Conservation (phyloP, 1,140 invertebrate genomes). For the Holotrichia oblita region DNA sequence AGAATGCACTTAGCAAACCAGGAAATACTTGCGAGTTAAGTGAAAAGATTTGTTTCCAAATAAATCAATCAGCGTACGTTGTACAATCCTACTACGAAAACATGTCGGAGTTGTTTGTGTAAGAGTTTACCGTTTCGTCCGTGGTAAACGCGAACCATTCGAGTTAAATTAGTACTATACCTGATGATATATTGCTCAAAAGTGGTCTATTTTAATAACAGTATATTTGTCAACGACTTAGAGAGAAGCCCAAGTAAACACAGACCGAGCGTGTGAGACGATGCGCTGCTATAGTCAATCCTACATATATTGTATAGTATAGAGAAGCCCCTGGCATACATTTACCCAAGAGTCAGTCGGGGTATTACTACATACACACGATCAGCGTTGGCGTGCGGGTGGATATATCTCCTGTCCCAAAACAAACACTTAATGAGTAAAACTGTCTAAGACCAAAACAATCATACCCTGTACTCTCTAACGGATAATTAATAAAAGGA, state of each 20-base stretch:
- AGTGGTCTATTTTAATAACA: constrained; percentile 34
- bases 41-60: not conserved
- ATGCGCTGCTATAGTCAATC: not conserved
- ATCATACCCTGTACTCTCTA: constrained; percentile 48
- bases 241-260: constrained; percentile 25
- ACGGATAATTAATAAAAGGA: constrained; percentile 53
- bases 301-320: too few species aligned
- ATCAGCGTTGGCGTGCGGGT: not conserved
- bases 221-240: constrained; percentile 32
- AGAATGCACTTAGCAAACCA: not conserved
- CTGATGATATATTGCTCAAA: constrained; percentile 35
- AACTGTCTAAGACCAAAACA: constrained; percentile 53
- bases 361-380: not conserved
- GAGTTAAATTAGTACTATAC: constrained; percentile 25
- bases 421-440: constrained; percentile 55
- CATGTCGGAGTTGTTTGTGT: constrained; percentile 25
- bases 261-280: not conserved
- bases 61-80: constrained; percentile 27
- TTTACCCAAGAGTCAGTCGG: too few species aligned
- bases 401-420: constrained; percentile 48
- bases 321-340: too few species aligned
- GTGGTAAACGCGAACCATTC: not conserved
- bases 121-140: not conserved
- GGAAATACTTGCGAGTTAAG: not conserved
- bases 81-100: constrained; percentile 20